Evolutionary conservation across 2,797 vertebrate species (phyloP), one percentile per base, ranked within the genome.

Genomic region (Dermochelys coriacea): DNA sequence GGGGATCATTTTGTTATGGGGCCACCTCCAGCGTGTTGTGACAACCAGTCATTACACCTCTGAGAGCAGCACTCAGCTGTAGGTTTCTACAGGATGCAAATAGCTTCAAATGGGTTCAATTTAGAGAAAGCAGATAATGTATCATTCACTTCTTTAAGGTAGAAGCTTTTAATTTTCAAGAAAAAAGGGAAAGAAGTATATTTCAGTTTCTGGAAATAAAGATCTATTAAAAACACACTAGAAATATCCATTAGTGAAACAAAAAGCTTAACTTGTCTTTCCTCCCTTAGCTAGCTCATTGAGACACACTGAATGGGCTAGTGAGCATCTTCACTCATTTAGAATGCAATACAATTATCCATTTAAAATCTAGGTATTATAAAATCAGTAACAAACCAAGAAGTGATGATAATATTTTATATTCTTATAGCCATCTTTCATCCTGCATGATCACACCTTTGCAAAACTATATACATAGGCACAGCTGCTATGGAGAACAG

Each of bases 21-120:
- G 98, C 99, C 99, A 99, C 99, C 99, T 99, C 99, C 98, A 99
- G 98, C 98, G 99, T 99, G 99, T 99, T 99, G 99, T 99, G 99
- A 99, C 99, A 99, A 99, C 99, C 99, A 98, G 98, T 99, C 99
- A 99, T 99, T 99, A 99, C 98, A 98, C 99, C 99, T 99, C 98
- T 94, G 98, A 97, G 99, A 99, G 98, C 98, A 99, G 98, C 99
- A 99, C 99, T 99, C 99, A 99, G 99, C 99, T 99, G 99, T 99
- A 98, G 99, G 98, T 99, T 99, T 98, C 98, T 98, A 98, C 98
- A 98, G 98, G 98, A 99, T 99, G 99, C 99, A 99, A 99, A 99
- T 99, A 99, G 99, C 98, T 99, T 97, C 99, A 99, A 99, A 99
- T 99, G 99, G 99, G 98, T 99, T 99, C 98, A 99, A 99, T 99